A percentile compares a stretch with the other conserved stretches of the same genome.
phyloP scores from a whole-genome alignment of 2,797 vertebrate genomes.

The Pelodytes ibericus region DNA sequence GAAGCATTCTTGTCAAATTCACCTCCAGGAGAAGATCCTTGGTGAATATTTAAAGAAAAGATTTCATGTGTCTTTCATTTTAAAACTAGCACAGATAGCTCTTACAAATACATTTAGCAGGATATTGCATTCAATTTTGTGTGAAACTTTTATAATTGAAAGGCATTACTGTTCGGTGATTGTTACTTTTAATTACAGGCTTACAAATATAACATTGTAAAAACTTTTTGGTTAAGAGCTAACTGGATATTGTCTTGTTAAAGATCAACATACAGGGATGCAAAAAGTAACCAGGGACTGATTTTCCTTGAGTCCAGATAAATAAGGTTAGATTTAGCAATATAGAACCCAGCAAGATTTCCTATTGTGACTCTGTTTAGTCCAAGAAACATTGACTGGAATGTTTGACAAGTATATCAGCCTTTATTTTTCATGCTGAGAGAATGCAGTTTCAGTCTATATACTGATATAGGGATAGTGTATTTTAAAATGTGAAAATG shows the following conservation, averaged over 20 bases:
- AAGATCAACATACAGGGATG: conserved; percentile 47
- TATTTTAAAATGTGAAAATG: no score
- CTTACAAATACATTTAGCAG: conserved; percentile 2
- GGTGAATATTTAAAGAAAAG: no score
- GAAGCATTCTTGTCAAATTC: no score
- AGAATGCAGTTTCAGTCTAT: conserved; percentile 8
- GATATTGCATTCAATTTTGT: conserved; percentile 7
- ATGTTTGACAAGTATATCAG: conserved; percentile 25
- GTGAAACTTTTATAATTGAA: conserved; percentile 49
- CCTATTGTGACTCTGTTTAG: conserved; percentile 21
- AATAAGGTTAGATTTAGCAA: conserved; percentile 45
- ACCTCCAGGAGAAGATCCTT: no score
- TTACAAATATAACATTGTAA: conserved; percentile 23
- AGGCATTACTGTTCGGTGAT: conserved; percentile 45
- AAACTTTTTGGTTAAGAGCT: conserved; percentile 38
- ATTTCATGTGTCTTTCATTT: background rate
- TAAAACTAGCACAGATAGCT: no score
- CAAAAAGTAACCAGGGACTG: conserved; percentile 41
- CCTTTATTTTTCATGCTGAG: conserved; percentile 33
- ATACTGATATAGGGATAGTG: no score
- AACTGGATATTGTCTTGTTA: conserved; percentile 48
- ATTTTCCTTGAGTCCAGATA: conserved; percentile 28
- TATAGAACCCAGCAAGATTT: conserved; percentile 37
- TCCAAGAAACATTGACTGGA: conserved; percentile 36
- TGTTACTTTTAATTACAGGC: conserved; percentile 39